Conservation (phyloP, 2,888 invertebrate genomes). For the Nipponacmea schrenckii region DNA sequence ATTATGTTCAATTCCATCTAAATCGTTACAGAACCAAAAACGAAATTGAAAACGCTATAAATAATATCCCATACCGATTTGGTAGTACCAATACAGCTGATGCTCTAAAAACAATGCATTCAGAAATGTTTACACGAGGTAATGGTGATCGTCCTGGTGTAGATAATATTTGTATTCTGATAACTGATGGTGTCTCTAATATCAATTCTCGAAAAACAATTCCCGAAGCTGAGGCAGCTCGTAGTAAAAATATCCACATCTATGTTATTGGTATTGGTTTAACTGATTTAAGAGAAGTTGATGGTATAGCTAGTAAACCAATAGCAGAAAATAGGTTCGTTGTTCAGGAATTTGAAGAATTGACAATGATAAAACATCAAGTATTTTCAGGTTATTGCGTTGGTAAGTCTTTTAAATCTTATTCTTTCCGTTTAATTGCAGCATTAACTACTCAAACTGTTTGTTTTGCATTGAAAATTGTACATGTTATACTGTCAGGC, state of each 20-base stretch:
- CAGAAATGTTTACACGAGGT: conserved; percentile 45
- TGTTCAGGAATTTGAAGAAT: conserved; percentile 47
- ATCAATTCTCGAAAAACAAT: conserved; percentile 52
- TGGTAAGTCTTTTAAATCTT: conserved; percentile 22
- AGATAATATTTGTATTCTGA: conserved; percentile 53
- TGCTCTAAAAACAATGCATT: conserved; percentile 49
- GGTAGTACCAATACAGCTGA: conserved; percentile 62
- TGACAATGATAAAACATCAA: conserved; percentile 41
- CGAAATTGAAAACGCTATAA: conserved; percentile 46
- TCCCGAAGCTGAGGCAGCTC: conserved; percentile 48
- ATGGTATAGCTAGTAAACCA: conserved; percentile 52
- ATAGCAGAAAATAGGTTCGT: conserved; percentile 46
- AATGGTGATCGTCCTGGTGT: conserved; percentile 53
- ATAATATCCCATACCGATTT: conserved; percentile 40
- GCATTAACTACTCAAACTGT: background rate
- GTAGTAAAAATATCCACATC: conserved; percentile 42
- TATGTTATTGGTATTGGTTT: conserved; percentile 54
- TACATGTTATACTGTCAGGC: background rate
- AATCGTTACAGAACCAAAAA: conserved; percentile 37
- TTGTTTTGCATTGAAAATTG: no score
- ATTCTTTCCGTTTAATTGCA: background rate
- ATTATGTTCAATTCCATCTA: conserved; percentile 50
- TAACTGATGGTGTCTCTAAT: conserved; percentile 63
- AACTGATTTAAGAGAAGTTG: conserved; percentile 51
- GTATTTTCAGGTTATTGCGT: conserved; percentile 34